Conservation (phyloP, 2,797 vertebrate genomes). For the Neosilurus hyrtlii region DNA sequence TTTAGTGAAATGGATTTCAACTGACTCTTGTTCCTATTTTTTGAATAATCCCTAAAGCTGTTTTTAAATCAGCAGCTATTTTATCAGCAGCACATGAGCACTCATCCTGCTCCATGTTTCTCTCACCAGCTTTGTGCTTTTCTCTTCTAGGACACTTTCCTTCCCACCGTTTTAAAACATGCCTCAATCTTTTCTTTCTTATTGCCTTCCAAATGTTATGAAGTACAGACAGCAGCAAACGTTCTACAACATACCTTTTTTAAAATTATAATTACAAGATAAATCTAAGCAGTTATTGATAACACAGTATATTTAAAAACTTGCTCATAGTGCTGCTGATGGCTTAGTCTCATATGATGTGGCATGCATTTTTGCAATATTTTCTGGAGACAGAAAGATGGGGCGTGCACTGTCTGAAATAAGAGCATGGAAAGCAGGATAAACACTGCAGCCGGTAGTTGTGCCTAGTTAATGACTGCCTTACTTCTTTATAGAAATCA, state of each 20-base stretch:
- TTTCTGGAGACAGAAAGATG: slow-evolving; percentile 31
- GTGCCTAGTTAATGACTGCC: slow-evolving; percentile 37
- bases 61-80: background rate
- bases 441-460: slow-evolving; percentile 38
- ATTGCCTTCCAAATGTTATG: background rate
- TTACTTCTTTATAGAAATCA: slow-evolving; percentile 50
- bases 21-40: background rate
- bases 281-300: background rate
- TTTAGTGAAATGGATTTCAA: background rate
- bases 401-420: slow-evolving; percentile 29
- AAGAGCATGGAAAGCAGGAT: slow-evolving; percentile 17
- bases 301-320: background rate
- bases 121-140: background rate
- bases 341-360: slow-evolving; percentile 10
- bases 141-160: background rate
- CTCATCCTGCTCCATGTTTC: background rate
- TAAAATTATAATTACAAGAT: too few relatives aligned
- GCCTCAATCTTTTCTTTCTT: background rate
- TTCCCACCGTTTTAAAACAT: background rate
- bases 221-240: background rate
- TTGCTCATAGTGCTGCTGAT: background rate
- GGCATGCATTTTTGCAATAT: slow-evolving; percentile 6
- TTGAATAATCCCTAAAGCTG: background rate
- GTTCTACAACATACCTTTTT: background rate
- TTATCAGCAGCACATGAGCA: too few relatives aligned